Base-by-base conservation (phyloP, 92 coral and sea anemone genomes). In the Ricordea florida region DNA sequence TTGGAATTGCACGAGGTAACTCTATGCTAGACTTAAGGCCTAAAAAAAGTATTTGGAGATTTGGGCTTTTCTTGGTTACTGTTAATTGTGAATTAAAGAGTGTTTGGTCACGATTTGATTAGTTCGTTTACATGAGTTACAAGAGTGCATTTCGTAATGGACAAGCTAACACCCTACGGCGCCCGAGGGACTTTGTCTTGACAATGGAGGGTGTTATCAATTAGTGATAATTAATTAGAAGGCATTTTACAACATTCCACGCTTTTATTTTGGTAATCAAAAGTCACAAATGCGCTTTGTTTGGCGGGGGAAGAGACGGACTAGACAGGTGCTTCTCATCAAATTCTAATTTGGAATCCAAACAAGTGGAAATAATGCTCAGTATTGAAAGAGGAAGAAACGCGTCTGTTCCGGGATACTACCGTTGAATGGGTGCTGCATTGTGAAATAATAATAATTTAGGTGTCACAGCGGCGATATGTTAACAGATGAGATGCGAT, bases 211-310 rank as follows among this genome's bases (percentile, higher is more conserved):
- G 87, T 96, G 97, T 85, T 92, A 92, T 96, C 97, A 96, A 96
- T 96, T 96, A 96, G 67, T 79, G 91, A 72, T 96, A 92, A 96
- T 96, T 92, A 96, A 96, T 96, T 96, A 91, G 82, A 85, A 87
- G 93, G 78, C 97, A 75, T 91, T 91, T 91, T 91, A 91, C 93
- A 87, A 72, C 90, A 91, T 91, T 91, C 93, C 83, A 64, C 60
- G 57, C 84, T 71, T 82, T 88, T 79, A 87, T 91, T 75, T 83
- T 76, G 21, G 83, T 87, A 89, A 91, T 87, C 90, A 77, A 69
- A 87, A 85, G 79, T 80, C 90, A 79, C 67, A 82, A 85, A 80
- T 74, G 79, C 68, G 87, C 96, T 90, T 90, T 87, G 96, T 90
- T 90, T 90, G 76, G 52, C 48, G 57, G 34, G 22, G 40, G 72